Conservation (phyloP, 2,797 vertebrate species). For the Oryzias sinensis region DNA sequence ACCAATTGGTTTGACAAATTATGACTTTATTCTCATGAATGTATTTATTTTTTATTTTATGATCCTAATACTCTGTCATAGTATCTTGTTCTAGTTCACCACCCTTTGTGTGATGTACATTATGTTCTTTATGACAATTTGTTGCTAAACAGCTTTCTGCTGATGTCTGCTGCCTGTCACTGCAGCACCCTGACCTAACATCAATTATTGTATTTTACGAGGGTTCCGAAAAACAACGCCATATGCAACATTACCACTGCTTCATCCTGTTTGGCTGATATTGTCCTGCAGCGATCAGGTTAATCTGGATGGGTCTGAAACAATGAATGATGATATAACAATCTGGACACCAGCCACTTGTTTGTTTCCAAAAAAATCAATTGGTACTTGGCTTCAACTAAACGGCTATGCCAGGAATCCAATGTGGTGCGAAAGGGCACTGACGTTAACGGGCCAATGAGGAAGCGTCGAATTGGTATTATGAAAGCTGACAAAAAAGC, state of each 20-base stretch:
- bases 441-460: slow-evolving; percentile 25
- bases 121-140: background rate
- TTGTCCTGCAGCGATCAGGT: slow-evolving; percentile 56
- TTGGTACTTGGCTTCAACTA: slow-evolving; percentile 52
- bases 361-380: slow-evolving; percentile 52
- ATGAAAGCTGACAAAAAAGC: too few species aligned
- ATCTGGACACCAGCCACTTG: slow-evolving; percentile 47
- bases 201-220: background rate
- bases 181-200: background rate
- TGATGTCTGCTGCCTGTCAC: background rate
- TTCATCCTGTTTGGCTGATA: slow-evolving; percentile 56
- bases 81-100: too few species aligned
- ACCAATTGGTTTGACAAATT: too few species aligned
- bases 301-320: slow-evolving; percentile 54
- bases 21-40: too few species aligned
- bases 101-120: too few species aligned
- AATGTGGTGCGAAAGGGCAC: slow-evolving; percentile 33
- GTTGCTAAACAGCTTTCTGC: background rate
- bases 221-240: slow-evolving; percentile 7
- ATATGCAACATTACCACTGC: slow-evolving; percentile 40
- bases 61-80: too few species aligned
- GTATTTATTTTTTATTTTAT: too few species aligned
- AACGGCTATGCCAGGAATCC: slow-evolving; percentile 42
- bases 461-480: slow-evolving; percentile 6
- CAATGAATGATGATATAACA: slow-evolving; percentile 63